phyloP scores from a whole-genome alignment of 2,113 vertebrate genomes.

The Sus scrofa region DNA sequence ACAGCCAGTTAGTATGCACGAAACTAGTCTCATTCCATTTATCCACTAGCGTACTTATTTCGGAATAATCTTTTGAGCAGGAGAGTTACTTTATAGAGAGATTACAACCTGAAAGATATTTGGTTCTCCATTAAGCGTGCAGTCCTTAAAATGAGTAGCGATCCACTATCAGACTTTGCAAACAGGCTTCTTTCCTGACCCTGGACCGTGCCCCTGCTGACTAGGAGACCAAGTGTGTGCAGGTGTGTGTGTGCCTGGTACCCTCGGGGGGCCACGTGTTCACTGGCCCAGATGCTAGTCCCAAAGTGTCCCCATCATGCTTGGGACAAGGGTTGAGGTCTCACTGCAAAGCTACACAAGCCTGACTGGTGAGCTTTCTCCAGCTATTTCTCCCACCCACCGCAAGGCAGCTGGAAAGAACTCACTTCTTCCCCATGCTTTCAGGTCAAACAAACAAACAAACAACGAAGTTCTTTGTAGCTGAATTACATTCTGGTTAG shows the following conservation, averaged over 20 bases:
- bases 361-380: neutral
- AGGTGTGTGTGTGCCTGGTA: neutral
- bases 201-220: too few species aligned
- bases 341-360: neutral
- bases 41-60: neutral
- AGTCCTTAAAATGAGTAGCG: neutral
- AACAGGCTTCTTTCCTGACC: neutral
- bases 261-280: fast-evolving
- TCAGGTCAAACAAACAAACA: neutral
- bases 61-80: neutral
- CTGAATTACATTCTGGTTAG: neutral
- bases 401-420: neutral
- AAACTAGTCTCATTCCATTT: neutral
- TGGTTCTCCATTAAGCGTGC: neutral
- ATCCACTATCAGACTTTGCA: neutral
- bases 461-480: neutral
- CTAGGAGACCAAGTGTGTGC: too few species aligned
- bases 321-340: too few species aligned
- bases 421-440: neutral
- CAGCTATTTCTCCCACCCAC: neutral
- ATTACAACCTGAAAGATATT: neutral
- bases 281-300: neutral
- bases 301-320: fast-evolving
- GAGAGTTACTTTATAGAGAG: neutral
- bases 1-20: neutral